Conservation (phyloP, 2,888 invertebrate species). For the Cryptosula pallasiana region DNA sequence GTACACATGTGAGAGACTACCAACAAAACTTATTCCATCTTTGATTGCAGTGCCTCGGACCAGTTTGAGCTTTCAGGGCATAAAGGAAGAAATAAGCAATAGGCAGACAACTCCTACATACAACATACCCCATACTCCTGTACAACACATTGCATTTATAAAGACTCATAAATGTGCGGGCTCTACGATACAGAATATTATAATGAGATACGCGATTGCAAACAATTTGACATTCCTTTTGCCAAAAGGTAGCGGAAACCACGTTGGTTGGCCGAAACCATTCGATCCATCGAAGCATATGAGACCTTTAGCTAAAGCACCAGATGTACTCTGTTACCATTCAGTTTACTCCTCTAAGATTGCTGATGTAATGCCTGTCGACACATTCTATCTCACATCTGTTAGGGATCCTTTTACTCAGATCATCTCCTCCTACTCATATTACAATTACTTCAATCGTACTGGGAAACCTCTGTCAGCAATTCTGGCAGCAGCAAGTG, state of each 20-base stretch:
- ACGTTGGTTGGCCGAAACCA: not conserved
- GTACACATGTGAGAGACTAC: too few relatives aligned
- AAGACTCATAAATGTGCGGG: conserved; percentile 16
- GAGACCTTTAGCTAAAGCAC: not conserved
- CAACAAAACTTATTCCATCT: too few relatives aligned
- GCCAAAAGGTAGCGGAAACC: not conserved
- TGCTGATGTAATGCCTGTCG: not conserved
- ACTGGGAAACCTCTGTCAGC: not conserved
- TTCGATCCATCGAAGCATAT: not conserved
- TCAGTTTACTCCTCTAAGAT: not conserved
- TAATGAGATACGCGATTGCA: not conserved
- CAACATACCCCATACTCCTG: not conserved
- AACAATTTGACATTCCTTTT: not conserved
- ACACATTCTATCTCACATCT: conserved; percentile 8
- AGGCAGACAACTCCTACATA: not conserved
- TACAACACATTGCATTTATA: conserved; percentile 15
- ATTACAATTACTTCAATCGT: not conserved
- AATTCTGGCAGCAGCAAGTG: not conserved
- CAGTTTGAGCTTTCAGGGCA: too few relatives aligned
- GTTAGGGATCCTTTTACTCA: not conserved
- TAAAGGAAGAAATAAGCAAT: too few relatives aligned
- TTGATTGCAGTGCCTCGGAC: too few relatives aligned
- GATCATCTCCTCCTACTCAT: not conserved
- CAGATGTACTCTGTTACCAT: conserved; percentile 3
- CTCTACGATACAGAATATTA: not conserved